A percentile compares a stretch with the other conserved stretches of the same genome.
Evolutionary conservation across 2,888 invertebrate species (phyloP).

Genomic region (Gryllus longicercus): DNA sequence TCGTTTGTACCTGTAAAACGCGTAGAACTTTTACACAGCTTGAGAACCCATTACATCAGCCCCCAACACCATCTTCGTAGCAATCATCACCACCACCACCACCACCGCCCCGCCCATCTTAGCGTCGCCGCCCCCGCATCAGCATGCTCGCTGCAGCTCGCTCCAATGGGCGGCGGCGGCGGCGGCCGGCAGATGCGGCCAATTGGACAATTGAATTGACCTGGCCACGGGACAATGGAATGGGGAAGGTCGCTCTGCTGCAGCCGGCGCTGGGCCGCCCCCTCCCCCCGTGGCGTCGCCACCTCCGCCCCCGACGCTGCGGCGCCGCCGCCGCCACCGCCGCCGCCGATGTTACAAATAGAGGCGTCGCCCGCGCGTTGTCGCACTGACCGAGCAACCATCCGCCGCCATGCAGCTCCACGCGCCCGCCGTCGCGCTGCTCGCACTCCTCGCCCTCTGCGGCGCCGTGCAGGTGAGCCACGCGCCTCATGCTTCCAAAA

Average conservation of each 20-base stretch:
- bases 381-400: background rate
- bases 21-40: too few relatives aligned
- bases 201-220: slow-evolving; percentile 17
- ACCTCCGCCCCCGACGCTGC: background rate
- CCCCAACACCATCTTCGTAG: too few relatives aligned
- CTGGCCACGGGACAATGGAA: slow-evolving; percentile 17
- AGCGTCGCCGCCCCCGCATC: background rate
- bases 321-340: background rate
- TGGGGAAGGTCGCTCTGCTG: slow-evolving; percentile 2
- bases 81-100: background rate
- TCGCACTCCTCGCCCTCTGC: background rate
- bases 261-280: background rate
- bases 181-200: background rate
- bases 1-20: too few relatives aligned
- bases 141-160: background rate
- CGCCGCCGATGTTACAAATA: slow-evolving; percentile 1
- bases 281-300: background rate
- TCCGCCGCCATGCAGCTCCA: background rate
- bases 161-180: background rate
- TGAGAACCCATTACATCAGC: too few relatives aligned
- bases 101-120: background rate
- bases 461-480: too few relatives aligned
- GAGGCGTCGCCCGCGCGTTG: background rate
- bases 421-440: background rate
- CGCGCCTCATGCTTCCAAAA: too few relatives aligned